phyloP scores from a whole-genome alignment of 1,140 invertebrate genomes.

The Cherax quadricarinatus region DNA sequence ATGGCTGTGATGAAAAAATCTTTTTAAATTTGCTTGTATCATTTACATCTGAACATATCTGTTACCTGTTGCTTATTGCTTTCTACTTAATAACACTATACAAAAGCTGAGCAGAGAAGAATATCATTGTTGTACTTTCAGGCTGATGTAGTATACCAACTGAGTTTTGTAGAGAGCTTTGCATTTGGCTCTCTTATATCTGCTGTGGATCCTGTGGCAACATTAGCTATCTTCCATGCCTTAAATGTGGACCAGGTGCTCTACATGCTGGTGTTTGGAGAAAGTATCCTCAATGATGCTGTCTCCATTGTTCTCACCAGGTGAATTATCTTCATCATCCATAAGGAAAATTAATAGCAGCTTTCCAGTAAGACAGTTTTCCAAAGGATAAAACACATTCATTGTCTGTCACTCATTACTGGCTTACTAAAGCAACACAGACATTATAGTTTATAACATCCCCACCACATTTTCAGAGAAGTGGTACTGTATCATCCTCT shows the following conservation, averaged over 20 bases:
- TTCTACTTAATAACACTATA: background rate
- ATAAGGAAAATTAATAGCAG: too few species aligned
- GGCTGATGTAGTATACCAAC: conserved; percentile 87
- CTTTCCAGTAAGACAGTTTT: too few species aligned
- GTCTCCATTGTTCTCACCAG: conserved; percentile 98
- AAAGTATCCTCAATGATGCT: conserved; percentile 98
- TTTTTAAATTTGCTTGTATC: background rate
- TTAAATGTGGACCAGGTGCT: conserved; percentile 95
- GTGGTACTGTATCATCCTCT: too few species aligned
- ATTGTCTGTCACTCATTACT: too few species aligned
- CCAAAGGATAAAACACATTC: too few species aligned
- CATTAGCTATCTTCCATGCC: conserved; percentile 98
- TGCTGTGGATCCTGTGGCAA: conserved; percentile 99
- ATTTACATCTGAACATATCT: background rate
- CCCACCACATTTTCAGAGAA: too few species aligned
- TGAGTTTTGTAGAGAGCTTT: conserved; percentile 97
- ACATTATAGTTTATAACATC: too few species aligned
- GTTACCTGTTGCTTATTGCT: background rate
- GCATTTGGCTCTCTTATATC: conserved; percentile 98
- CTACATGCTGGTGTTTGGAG: conserved; percentile 99
- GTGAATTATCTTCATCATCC: conserved; percentile 78
- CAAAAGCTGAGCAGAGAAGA: too few species aligned
- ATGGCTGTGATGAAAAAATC: background rate
- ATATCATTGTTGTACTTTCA: conserved; percentile 74
- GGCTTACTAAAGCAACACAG: too few species aligned